Evolutionary conservation across 2,113 vertebrate genomes (phyloP).

Genomic region (Prunella fulvescens): DNA sequence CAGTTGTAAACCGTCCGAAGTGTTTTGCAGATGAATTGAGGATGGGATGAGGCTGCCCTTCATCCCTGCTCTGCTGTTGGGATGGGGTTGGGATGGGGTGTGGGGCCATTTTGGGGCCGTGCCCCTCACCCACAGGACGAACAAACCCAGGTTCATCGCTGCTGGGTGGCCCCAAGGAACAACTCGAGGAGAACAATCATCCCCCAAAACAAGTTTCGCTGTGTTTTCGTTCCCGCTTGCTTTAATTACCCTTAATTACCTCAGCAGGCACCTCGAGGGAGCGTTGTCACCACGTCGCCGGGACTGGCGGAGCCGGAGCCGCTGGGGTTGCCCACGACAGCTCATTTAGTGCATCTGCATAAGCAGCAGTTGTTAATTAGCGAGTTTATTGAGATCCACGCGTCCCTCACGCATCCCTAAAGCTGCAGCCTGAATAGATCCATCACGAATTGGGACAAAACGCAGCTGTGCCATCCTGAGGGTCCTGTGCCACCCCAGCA

Average conservation of each 20-base stretch:
- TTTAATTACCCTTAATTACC: slow-evolving; percentile 63
- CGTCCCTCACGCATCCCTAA: background rate
- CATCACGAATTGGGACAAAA: background rate
- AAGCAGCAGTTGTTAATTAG: slow-evolving; percentile 46
- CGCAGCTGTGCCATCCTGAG: background rate
- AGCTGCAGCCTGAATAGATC: background rate
- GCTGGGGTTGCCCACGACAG: background rate
- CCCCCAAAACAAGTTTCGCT: background rate
- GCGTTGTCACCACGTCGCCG: background rate
- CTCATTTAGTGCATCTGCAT: slow-evolving; percentile 1
- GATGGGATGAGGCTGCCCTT: background rate
- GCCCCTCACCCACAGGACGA: fast-evolving
- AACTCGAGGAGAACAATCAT: background rate
- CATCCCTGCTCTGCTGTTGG: background rate
- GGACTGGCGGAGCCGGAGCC: background rate
- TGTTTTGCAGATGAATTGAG: fast-evolving
- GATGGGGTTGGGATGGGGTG: background rate
- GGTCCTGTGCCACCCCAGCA: fast-evolving
- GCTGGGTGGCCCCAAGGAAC: background rate
- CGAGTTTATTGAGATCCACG: background rate
- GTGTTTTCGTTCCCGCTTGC: background rate
- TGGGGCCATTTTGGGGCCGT: background rate
- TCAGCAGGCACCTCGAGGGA: background rate
- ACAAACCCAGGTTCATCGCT: fast-evolving
- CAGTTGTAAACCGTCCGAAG: fast-evolving